phyloP scores from a whole-genome alignment of 2,797 vertebrate species.

The Odontamblyopus rebecca region DNA sequence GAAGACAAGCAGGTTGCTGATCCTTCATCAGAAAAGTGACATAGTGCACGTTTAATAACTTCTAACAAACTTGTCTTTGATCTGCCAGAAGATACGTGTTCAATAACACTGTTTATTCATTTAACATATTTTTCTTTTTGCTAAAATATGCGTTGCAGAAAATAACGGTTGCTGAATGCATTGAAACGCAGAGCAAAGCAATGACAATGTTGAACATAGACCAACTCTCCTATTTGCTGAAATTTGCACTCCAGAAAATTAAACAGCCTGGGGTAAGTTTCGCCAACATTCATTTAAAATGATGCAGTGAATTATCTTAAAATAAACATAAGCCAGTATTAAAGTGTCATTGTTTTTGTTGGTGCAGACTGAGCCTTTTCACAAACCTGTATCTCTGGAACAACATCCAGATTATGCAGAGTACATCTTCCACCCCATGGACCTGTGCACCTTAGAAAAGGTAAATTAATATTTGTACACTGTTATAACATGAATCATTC shows the following conservation, averaged over 20 bases:
- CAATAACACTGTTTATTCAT: background rate
- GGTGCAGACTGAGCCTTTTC: constrained; percentile 94
- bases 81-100: background rate
- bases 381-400: constrained; percentile 95
- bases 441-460: constrained; percentile 97
- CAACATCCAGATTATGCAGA: constrained; percentile 98
- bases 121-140: constrained; percentile 10
- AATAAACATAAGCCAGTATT: background rate
- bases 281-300: background rate
- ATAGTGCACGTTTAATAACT: background rate
- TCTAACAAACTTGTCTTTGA: background rate
- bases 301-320: background rate
- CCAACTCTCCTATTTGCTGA: constrained; percentile 96
- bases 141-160: constrained; percentile 19
- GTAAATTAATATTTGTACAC: constrained; percentile 63
- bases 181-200: constrained; percentile 94
- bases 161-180: constrained; percentile 73
- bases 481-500: background rate
- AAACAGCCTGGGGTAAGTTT: constrained; percentile 96
- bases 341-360: background rate
- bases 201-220: constrained; percentile 98
- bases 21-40: too few relatives aligned
- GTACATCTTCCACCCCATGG: constrained; percentile 99
- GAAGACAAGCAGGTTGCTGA: too few relatives aligned
- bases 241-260: constrained; percentile 99